Percentiles rank a stretch among this genome's conserved stretches.
Evolutionary conservation across 2,113 vertebrate genomes (phyloP).

Genomic region (Clarias batrachus): DNA sequence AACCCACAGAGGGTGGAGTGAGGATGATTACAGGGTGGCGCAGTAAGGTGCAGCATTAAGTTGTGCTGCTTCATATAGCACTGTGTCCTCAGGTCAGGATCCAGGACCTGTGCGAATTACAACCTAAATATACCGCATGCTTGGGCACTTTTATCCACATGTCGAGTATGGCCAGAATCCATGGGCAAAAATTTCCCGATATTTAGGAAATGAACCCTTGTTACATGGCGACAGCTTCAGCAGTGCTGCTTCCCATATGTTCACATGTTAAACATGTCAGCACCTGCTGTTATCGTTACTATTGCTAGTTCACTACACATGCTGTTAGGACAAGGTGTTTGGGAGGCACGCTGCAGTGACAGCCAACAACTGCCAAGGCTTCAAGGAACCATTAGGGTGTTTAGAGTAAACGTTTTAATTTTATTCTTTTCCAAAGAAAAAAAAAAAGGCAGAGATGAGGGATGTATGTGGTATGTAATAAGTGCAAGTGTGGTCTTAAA

Average conservation of each 20-base stretch:
- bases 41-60: background rate
- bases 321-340: conserved; percentile 1
- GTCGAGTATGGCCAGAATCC: background rate
- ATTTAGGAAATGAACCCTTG: background rate
- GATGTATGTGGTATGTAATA: background rate
- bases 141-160: background rate
- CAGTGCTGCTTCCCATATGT: background rate
- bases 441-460: background rate
- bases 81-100: background rate
- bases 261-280: background rate
- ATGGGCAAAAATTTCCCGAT: background rate
- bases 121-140: background rate
- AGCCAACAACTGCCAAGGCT: background rate
- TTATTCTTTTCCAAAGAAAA: background rate
- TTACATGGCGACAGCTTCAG: background rate
- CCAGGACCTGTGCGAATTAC: background rate
- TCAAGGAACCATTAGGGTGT: background rate
- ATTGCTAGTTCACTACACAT: background rate
- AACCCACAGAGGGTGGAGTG: background rate
- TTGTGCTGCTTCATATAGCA: background rate
- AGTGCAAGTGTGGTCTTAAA: background rate
- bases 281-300: conserved; percentile 9
- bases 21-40: conserved; percentile 6
- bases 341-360: background rate
- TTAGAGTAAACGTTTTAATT: background rate